Percentiles rank a stretch among this genome's conserved stretches.
Conservation (phyloP, 2,888 invertebrate species). For the Neoitamus cyanurus region DNA sequence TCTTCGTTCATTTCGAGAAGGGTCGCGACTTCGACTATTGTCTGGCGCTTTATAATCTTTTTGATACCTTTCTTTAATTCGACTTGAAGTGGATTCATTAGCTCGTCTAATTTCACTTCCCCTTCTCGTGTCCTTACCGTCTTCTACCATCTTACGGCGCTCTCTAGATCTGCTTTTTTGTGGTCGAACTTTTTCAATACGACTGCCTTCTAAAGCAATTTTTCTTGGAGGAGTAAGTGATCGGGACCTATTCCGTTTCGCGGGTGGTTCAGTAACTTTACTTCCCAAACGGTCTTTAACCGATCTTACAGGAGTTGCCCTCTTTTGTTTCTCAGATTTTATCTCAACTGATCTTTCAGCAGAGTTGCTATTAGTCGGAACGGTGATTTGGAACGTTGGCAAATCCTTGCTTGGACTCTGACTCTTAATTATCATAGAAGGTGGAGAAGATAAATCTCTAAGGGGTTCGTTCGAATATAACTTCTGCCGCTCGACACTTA, state of each 20-base stretch:
- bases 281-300: constrained; percentile 85
- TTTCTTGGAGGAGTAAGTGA: constrained; percentile 53
- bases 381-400: constrained; percentile 68
- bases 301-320: constrained; percentile 71
- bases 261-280: constrained; percentile 46
- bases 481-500: constrained; percentile 74
- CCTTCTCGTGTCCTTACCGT: background rate
- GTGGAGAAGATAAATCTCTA: constrained; percentile 57
- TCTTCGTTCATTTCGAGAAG: background rate
- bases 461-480: constrained; percentile 69
- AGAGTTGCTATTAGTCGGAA: constrained; percentile 66
- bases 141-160: constrained; percentile 2
- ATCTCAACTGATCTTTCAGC: constrained; percentile 68
- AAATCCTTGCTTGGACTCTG: constrained; percentile 54
- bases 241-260: constrained; percentile 55
- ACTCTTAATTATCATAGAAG: constrained; percentile 50
- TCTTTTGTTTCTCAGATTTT: constrained; percentile 66
- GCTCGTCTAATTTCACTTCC: constrained; percentile 44
- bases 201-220: constrained; percentile 47
- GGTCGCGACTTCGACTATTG: constrained; percentile 47
- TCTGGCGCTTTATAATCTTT: constrained; percentile 46
- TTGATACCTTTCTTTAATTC: constrained; percentile 58
- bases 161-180: constrained; percentile 46
- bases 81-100: constrained; percentile 55
- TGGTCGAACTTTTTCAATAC: constrained; percentile 38